Evolutionary conservation across 2,113 vertebrate genomes (phyloP).

Genomic region (Callipepla squamata): DNA sequence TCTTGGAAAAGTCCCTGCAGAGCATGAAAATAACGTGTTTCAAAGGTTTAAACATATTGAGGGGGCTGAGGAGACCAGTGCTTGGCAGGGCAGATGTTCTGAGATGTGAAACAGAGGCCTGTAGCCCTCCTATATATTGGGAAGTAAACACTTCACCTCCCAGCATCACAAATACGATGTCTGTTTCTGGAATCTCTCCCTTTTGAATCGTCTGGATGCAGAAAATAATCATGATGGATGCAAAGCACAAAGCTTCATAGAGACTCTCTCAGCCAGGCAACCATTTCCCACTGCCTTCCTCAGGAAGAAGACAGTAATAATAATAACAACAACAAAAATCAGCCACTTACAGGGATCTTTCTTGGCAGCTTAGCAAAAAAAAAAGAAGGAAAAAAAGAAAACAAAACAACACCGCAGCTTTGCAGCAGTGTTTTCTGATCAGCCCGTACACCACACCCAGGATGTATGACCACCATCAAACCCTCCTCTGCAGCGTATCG

Average conservation of each 20-base stretch:
- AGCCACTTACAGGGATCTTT: background rate
- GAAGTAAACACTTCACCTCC: background rate
- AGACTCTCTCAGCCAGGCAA: background rate
- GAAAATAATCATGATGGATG: background rate
- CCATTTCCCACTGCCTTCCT: constrained; percentile 26
- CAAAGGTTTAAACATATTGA: background rate
- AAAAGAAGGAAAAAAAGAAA: background rate
- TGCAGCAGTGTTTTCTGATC: background rate
- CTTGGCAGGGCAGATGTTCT: background rate
- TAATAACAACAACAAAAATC: background rate
- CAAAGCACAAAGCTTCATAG: background rate
- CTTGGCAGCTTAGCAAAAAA: background rate
- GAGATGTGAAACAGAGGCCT: background rate
- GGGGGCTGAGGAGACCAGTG: background rate
- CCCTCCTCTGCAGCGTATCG: background rate
- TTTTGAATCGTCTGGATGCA: fast-evolving
- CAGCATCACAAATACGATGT: background rate
- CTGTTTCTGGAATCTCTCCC: background rate
- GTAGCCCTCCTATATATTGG: background rate
- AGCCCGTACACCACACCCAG: background rate
- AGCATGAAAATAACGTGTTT: background rate
- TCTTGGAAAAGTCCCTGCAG: constrained; percentile 43
- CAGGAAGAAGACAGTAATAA: background rate
- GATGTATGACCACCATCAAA: background rate
- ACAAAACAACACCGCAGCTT: background rate